Base-by-base conservation (phyloP, 1,140 invertebrate species). In the Eufriesea mexicana region DNA sequence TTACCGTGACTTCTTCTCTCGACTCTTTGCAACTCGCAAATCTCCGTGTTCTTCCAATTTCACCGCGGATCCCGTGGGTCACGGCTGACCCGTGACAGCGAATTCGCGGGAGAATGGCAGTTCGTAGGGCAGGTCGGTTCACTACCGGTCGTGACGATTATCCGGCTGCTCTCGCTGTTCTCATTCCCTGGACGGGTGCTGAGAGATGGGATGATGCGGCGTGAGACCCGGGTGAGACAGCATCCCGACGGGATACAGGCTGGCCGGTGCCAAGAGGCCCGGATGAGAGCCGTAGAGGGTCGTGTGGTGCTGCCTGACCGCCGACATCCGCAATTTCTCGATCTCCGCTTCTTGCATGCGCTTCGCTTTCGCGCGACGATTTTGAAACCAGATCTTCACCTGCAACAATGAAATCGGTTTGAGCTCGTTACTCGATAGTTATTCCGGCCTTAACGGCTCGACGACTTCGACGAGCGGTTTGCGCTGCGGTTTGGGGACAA, bases 351-450 rank as follows among this genome's bases (percentile, higher is more conserved):
- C 98, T 92, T 99, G 98, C 14, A 99, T 95, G 42, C 98, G 96
- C 93, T 99, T 99, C 87, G 98, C 97, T 94, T 99, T 99, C 72
- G 98, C 98, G 62, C 98, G 95, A 12, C 98, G 96, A 93, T 99
- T 99, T 96, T 99, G 98, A 93, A 99, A 99, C 98, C 98, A 99
- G 89, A 99, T 99, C 96, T 99, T 99, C 75, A 98, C 97, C 96
- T 98, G 95, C 59, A 95, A 95, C 79, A 72, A 88, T 64, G 70
- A 77, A 9, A 79, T 49, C 64, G 51, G 35, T 49, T 23, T 47
- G 42, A 45, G 55, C 81, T 81, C 80, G 66, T 68, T 70, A 75
- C 20, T 20, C 12, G 28, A 23, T 70, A 20, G 16, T 49, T 16
- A 5, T 2, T 10, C n/a, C 20, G 42, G 14, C 35, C 47, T 61